phyloP scores from a whole-genome alignment of 2,888 invertebrate species.

The Branchinecta sandiegonensis region DNA sequence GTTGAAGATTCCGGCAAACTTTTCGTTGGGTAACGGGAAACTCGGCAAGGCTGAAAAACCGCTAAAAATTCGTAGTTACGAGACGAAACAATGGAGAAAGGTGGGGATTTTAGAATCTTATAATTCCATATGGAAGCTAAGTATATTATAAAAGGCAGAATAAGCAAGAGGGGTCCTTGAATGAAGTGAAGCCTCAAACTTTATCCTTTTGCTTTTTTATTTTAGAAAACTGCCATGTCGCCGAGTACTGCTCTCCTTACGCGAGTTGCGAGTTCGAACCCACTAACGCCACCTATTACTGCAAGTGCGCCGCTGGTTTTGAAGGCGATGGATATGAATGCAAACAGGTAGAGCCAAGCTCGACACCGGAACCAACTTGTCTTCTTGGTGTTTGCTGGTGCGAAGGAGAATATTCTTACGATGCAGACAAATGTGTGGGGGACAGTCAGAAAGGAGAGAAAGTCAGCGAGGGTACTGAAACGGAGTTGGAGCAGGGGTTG shows the following conservation, averaged over 20 bases:
- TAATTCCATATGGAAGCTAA: too few species aligned
- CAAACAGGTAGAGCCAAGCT: constrained; percentile 19
- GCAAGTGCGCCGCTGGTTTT: constrained; percentile 52
- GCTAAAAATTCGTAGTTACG: too few species aligned
- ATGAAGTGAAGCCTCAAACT: background rate
- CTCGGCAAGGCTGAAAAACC: too few species aligned
- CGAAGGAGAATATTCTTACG: constrained; percentile 41
- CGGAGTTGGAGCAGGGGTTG: too few species aligned
- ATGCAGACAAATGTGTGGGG: constrained; percentile 32
- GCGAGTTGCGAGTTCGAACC: constrained; percentile 38
- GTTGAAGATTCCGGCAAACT: too few species aligned
- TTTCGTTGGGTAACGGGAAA: too few species aligned
- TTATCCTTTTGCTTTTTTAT: background rate
- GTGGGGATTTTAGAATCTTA: too few species aligned
- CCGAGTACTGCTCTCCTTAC: constrained; percentile 44
- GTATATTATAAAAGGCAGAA: too few species aligned
- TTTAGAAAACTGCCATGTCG: constrained; percentile 40
- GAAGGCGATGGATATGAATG: constrained; percentile 52
- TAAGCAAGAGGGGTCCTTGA: too few species aligned
- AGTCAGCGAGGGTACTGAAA: too few species aligned
- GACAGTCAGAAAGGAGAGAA: too few species aligned
- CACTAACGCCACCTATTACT: constrained; percentile 32
- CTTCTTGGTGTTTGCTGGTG: constrained; percentile 44
- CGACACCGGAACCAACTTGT: constrained; percentile 35
- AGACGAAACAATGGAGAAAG: too few species aligned